Base-by-base conservation (phyloP, 53 echinoderm and acorn worm genomes). In the Crossaster papposus region DNA sequence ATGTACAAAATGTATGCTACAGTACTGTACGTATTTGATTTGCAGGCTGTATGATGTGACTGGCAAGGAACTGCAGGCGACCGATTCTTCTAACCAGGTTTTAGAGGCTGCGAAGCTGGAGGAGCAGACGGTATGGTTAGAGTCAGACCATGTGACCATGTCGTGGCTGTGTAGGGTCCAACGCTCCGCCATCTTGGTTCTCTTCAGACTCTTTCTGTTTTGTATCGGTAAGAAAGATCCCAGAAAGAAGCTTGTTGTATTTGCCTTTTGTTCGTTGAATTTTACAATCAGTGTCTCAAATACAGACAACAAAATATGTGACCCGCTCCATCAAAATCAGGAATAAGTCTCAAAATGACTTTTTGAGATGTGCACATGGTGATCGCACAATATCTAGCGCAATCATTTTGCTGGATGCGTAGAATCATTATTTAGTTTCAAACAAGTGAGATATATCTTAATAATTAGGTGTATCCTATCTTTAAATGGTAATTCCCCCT, bases 161-260 rank as follows among this genome's bases (percentile, higher is more conserved):
- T 89, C 95, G 0, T 86, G 93, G 91, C 89, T 94, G 82, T 97
- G 98, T 85, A 86, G 96, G 55, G 92, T 96, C 30, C 90, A 83
- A 73, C 88, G 94, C 22, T 96, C 98, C 14, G 93, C 94, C 35
- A 51, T 83, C 14, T 70, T 81, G 63, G 92, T 96, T 32, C 88
- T 96, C 89, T 92, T 95, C 64, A 88, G 95, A 80, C 73, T 92
- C 23, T 70, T 91, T 72, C 31, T 96, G 33, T 64, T 95, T 22
- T 70, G 91, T 54, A 53, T 91, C 14, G 83, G 96, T 96, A 83
- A 92, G 92, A 33, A n/a, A 12, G 33, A 20, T 74, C 17, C 28
- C 58, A 58, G 58, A 58, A 58, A 18, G 28, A 68, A 26, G n/a
- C n/a, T n/a, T 2, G 1, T 20, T 7, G 24, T 26, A 11, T 14